Evolutionary conservation across 2,113 vertebrate genomes (phyloP).

Genomic region (human (Homo sapiens)): DNA sequence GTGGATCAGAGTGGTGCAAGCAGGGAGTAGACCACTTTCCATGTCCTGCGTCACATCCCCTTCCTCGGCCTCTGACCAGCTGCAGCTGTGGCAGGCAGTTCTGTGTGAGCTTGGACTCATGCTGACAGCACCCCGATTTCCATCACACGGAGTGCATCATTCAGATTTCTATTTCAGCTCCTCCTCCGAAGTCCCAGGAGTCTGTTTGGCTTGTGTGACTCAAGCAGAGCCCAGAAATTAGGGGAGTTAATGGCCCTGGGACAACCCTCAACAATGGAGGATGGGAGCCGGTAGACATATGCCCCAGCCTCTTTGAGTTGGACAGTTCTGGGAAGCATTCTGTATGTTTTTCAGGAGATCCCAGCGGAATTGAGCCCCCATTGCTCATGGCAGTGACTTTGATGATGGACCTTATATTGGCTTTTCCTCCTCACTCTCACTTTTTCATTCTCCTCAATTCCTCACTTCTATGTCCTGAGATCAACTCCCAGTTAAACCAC

Average conservation of each 20-base stretch:
- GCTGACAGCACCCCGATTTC: background rate
- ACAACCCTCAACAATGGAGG: background rate
- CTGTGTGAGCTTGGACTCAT: background rate
- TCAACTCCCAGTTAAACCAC: background rate
- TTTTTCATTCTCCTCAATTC: background rate
- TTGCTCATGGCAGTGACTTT: background rate
- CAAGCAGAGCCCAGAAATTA: background rate
- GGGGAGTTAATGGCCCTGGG: background rate
- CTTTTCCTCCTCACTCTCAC: background rate
- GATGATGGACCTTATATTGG: background rate
- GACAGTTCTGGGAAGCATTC: background rate
- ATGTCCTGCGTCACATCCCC: background rate
- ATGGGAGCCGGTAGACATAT: background rate
- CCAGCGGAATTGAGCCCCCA: background rate
- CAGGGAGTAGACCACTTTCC: background rate
- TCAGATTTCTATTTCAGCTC: background rate
- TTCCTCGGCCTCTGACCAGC: background rate
- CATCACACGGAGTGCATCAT: background rate
- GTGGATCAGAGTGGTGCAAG: background rate
- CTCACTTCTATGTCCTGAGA: background rate
- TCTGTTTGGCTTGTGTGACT: background rate
- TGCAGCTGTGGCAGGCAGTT: background rate
- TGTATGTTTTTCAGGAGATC: background rate
- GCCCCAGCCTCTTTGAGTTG: background rate
- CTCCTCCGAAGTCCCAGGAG: background rate